These are phyloP conservation scores for Tetropium fuscum DNA, from an alignment of 2,888 invertebrate genomes.

Conservation along the genomic window DNA sequence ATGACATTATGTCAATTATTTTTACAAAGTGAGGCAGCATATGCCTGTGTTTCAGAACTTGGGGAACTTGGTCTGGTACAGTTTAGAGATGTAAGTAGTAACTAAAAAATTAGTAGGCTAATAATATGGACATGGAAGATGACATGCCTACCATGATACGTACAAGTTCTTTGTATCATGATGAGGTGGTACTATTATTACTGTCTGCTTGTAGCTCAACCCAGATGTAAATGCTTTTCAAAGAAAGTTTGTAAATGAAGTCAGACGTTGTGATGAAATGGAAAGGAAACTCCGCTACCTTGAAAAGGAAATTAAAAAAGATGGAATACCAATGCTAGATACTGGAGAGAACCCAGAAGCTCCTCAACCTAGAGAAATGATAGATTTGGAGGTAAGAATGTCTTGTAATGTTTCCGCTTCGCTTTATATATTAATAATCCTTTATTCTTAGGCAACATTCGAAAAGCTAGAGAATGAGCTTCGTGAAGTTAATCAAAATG, in stretches of 20 bases:
- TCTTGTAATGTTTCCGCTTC: neutral
- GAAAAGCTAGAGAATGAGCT: constrained; percentile 97
- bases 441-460: constrained; percentile 80
- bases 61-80: constrained; percentile 98
- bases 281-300: constrained; percentile 95
- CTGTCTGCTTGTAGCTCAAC: constrained; percentile 77
- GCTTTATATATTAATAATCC: neutral
- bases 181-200: no score
- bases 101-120: constrained; percentile 26
- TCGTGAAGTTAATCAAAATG: constrained; percentile 97
- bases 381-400: constrained; percentile 88
- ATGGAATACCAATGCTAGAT: constrained; percentile 97
- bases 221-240: constrained; percentile 98
- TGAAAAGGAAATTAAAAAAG: constrained; percentile 97
- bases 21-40: constrained; percentile 98
- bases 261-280: constrained; percentile 98
- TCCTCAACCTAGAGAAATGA: constrained; percentile 99
- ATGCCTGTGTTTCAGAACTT: constrained; percentile 97
- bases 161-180: neutral
- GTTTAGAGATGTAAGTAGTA: constrained; percentile 88
- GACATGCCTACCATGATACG: neutral
- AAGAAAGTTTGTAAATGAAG: constrained; percentile 98
- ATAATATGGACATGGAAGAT: no score
- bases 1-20: constrained; percentile 99
- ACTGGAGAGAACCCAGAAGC: constrained; percentile 99